Conservation (phyloP, 37 sponge, comb jelly and placozoan species). For the Oscarella lobularis region DNA sequence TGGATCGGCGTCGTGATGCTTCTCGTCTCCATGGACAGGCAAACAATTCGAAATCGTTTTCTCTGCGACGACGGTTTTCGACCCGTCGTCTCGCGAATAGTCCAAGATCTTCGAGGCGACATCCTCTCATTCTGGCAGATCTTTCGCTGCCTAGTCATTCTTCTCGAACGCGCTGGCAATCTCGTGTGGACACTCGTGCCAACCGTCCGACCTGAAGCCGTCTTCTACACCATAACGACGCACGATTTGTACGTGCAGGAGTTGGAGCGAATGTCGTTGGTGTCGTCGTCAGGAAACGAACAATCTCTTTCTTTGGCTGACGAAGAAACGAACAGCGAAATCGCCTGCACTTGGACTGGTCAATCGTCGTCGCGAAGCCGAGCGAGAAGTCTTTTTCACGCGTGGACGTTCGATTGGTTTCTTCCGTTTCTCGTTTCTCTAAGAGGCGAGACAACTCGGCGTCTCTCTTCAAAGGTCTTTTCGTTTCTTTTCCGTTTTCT, state of each 20-base stretch:
- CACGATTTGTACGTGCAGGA: conserved; percentile 20
- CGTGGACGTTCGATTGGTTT: conserved; percentile 30
- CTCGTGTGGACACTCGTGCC: conserved; percentile 32
- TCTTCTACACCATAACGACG: conserved; percentile 7
- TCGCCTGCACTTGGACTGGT: conserved; percentile 20
- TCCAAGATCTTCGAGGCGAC: neutral
- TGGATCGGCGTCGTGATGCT: conserved; percentile 50
- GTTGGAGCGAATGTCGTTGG: conserved; percentile 8
- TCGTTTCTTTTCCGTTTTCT: no score
- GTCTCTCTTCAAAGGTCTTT: no score
- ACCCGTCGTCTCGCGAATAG: neutral
- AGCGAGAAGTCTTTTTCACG: neutral
- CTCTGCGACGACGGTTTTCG: conserved; percentile 9
- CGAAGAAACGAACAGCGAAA: conserved; percentile 20
- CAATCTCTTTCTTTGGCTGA: neutral
- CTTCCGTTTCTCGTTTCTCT: conserved; percentile 28
- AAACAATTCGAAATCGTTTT: conserved; percentile 9
- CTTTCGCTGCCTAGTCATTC: conserved; percentile 21
- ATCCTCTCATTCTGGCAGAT: conserved; percentile 35
- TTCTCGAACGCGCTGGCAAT: conserved; percentile 18
- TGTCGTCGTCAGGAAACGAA: neutral
- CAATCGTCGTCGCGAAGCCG: neutral
- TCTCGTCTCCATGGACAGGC: conserved; percentile 16
- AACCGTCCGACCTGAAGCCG: neutral
- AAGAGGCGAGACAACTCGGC: no score